Conservation (phyloP, 2,113 vertebrate species). For the Entomyzon cyanotis region DNA sequence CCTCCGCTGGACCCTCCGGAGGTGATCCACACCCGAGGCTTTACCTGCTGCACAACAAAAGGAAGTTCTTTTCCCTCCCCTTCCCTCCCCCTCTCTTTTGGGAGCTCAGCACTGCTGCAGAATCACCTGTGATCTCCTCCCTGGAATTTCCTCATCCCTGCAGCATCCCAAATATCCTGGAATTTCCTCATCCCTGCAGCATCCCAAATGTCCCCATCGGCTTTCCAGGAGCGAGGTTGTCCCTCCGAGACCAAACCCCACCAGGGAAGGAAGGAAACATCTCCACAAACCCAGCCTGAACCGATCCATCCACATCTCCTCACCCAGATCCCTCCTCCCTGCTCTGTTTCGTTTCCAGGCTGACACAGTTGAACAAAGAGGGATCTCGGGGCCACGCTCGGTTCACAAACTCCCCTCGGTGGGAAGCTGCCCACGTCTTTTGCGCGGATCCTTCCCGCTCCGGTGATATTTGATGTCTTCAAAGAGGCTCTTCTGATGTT, state of each 20-base stretch:
- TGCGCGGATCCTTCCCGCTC: neutral
- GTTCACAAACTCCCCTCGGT: neutral
- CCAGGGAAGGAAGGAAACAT: no score
- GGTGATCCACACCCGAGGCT: neutral
- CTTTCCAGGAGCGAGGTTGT: neutral
- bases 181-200: neutral
- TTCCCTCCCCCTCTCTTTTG: neutral
- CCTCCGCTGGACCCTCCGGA: neutral
- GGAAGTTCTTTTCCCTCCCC: no score
- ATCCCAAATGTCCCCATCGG: neutral
- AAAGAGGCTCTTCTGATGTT: neutral
- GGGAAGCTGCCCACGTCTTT: neutral
- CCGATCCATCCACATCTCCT: accelerated
- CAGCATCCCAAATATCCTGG: neutral
- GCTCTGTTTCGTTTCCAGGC: neutral
- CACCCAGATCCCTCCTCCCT: neutral
- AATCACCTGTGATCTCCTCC: accelerated
- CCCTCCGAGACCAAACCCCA: neutral
- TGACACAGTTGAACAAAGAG: neutral
- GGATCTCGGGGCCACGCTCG: neutral
- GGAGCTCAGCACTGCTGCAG: neutral
- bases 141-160: neutral
- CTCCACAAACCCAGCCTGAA: accelerated
- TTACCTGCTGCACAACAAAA: neutral
- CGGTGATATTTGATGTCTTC: neutral